Evolutionary conservation across 2,888 invertebrate genomes (phyloP), one percentile per base, ranked within the genome.

Genomic region (Phrixothrix hirtus): DNA sequence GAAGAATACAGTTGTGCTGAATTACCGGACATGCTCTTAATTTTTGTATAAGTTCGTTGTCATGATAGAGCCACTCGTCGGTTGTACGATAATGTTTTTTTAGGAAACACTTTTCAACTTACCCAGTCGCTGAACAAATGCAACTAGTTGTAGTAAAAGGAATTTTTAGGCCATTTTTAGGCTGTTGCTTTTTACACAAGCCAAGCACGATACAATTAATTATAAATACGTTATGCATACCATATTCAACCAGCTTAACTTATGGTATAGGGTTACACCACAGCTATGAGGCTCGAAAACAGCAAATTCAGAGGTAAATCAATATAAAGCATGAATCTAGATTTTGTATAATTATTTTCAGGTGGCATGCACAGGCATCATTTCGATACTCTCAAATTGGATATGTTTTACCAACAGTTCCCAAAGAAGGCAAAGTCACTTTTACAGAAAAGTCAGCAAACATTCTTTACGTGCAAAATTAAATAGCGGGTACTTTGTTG

Each of bases 161-260:
- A 86, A 63, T 88, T 91, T 65, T 74, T 89, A 54, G 79, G 79
- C 44, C 88, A 89, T 68, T 86, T 89, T 76, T 81, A 83, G 64
- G 92, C 88, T 88, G 31, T 77, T 88, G 49, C 71, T 92, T 35
- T 79, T 91, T 37, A 89, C 90, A 69, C 86, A 87, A 67, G 89
- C 89, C 9, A 84, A 89, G 64, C 82, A 83, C 62, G 86, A 86
- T 59, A 81, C 85, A 67, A 78, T 86, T 37, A 84, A 80, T 57
- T 89, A 87, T 83, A 81, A 80, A 41, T 86, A 87, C 61, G 83
- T 85, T 0, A 77, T 80, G 9, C 80, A 81, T 85, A 85, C 75
- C 85, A 88, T 65, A 75, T 79, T 7, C 74, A 77, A 41, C 83
- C 83, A 0, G 71, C 83, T 14, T 83, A 86, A 66, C 70, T 79